phyloP scores from a whole-genome alignment of 2,797 vertebrate genomes.

The Pseudopleuronectes americanus region DNA sequence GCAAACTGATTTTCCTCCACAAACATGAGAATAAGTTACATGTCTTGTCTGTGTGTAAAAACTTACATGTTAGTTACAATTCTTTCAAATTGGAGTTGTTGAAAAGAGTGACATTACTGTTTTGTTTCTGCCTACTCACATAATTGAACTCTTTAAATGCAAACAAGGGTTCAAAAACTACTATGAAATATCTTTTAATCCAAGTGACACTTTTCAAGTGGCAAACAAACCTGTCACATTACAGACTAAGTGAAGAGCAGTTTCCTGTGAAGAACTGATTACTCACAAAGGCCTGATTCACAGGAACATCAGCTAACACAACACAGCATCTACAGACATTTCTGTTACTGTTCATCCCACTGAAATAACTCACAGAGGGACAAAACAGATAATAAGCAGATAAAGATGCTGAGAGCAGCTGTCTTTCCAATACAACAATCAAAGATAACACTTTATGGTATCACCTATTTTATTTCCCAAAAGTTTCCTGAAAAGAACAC shows the following conservation, averaged over 20 bases:
- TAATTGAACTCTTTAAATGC: neutral
- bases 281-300: conserved; percentile 67
- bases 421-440: neutral
- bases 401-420: neutral
- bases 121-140: too few species aligned
- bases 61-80: too few species aligned
- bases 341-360: conserved; percentile 45
- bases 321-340: conserved; percentile 39
- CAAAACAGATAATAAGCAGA: neutral
- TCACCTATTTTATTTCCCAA: too few species aligned
- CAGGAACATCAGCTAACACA: conserved; percentile 49
- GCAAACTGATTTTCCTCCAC: too few species aligned
- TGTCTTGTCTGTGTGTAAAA: too few species aligned
- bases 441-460: neutral
- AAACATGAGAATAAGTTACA: too few species aligned
- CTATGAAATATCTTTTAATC: conserved; percentile 62
- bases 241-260: conserved; percentile 44
- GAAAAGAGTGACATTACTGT: too few species aligned
- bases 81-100: too few species aligned
- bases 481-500: neutral
- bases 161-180: neutral
- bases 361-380: conserved; percentile 22
- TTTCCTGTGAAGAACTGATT: conserved; percentile 53
- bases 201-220: conserved; percentile 65
- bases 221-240: conserved; percentile 51